Evolutionary conservation across 1,140 invertebrate genomes (phyloP).

Genomic region (Drosophila ogumai): DNA sequence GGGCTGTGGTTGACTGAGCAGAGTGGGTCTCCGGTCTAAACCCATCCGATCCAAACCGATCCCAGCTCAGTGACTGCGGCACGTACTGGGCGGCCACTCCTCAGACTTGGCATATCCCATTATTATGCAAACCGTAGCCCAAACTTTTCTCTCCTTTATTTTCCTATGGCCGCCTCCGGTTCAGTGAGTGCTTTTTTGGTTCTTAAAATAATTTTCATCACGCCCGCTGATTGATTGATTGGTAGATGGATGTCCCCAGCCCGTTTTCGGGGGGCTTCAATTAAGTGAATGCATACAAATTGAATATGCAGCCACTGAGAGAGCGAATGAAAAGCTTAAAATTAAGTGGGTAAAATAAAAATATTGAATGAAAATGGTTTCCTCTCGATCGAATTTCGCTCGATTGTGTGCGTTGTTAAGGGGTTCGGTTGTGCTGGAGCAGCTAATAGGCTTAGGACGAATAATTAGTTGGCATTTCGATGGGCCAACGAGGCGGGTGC

Average conservation of each 20-base stretch:
- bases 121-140: constrained; percentile 64
- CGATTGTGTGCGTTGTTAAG: constrained; percentile 20
- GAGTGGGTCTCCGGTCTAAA: constrained; percentile 13
- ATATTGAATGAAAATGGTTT: constrained; percentile 17
- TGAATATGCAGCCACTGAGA: constrained; percentile 2
- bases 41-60: constrained; percentile 18
- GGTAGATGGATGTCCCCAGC: constrained; percentile 48
- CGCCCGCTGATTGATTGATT: constrained; percentile 66
- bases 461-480: constrained; percentile 29
- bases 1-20: constrained; percentile 43
- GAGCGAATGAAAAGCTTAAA: constrained; percentile 9
- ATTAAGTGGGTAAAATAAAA: constrained; percentile 8
- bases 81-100: constrained; percentile 46
- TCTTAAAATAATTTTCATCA: constrained; percentile 66
- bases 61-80: constrained; percentile 47
- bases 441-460: constrained; percentile 17
- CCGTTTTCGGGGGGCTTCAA: constrained; percentile 26
- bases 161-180: constrained; percentile 19
- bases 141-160: constrained; percentile 17
- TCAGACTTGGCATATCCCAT: constrained; percentile 38
- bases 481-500: constrained; percentile 27
- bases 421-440: background rate
- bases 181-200: constrained; percentile 29
- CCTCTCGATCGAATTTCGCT: constrained; percentile 26
- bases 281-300: constrained; percentile 62